Evolutionary conservation across 2,113 vertebrate genomes (phyloP), one percentile per base, ranked within the genome.

Genomic region (Ascaphus truei): DNA sequence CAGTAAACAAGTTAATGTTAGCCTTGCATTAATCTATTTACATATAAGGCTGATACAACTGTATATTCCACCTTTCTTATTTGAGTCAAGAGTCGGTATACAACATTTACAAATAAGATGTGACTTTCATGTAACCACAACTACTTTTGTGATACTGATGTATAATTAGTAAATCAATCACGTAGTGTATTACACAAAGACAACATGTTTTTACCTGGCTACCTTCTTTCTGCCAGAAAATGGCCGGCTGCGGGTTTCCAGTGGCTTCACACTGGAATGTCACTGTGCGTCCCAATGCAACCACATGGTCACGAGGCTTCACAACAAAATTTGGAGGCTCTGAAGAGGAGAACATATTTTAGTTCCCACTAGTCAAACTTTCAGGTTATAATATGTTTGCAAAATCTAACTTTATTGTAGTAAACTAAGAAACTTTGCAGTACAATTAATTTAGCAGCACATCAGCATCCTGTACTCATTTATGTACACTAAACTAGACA

Each of bases 211-310:
- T 37, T 91, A 99, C 97, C 95, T 98, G 97, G 81, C 97, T 98
- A 69, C 97, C 96, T 71, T 99, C 96, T 72, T 94, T 90, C 76
- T 97, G 81, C 97, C 97, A 99, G 84, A 99, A 99, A 81, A 99
- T 98, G 76, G 97, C 97, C 37, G 97, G 97, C 72, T 98, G 97
- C 60, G 97, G 97, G 71, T 98, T 99, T 68, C 97, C 97, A 0
- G 96, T 98, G 34, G 96, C 96, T 79, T 98, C 97, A 29, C 97
- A 99, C 81, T 96, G 95, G 84, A 99, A 98, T 56, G 96, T 98
- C 73, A 98, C 95, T 0, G 96, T 98, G 68, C 96, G 89, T 58
- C 96, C 97, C 81, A 98, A 85, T 0, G 94, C 95, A 72, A 93
- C 95, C 68, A 98, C 94, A 80, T 99, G 97, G 82, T 99, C 96